phyloP scores from a whole-genome alignment of 1,140 invertebrate genomes.

The Reticulitermes speratus region DNA sequence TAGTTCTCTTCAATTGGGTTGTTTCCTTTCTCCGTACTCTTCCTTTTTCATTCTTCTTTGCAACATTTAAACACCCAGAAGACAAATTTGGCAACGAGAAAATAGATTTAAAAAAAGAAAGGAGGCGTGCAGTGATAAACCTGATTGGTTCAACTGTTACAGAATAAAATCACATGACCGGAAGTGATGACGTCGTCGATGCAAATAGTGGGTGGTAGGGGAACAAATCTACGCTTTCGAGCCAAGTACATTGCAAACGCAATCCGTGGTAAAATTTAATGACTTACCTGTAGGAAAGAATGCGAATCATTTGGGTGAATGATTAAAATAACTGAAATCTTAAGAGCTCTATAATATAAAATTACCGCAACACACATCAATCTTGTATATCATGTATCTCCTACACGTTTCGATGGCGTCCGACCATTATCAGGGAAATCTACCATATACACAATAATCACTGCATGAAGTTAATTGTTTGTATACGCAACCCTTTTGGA shows the following conservation, averaged over 20 bases:
- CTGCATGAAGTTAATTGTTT: no score
- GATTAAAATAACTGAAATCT: no score
- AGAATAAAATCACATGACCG: conserved; percentile 18
- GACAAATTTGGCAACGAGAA: conserved; percentile 28
- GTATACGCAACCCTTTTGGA: no score
- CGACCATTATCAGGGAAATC: no score
- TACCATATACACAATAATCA: no score
- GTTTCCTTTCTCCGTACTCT: conserved; percentile 4
- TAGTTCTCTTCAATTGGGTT: conserved; percentile 7
- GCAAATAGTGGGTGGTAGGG: not conserved
- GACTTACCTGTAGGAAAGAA: no score
- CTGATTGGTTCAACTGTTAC: conserved; percentile 19
- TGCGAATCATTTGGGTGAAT: no score
- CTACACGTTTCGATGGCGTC: no score
- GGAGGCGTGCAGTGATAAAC: not conserved
- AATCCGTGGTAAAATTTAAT: not conserved
- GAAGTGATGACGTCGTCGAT: not conserved
- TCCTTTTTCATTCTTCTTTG: conserved; percentile 13
- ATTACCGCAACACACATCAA: no score
- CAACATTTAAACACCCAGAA: conserved; percentile 27
- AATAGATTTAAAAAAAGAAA: conserved; percentile 20
- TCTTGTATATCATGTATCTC: no score
- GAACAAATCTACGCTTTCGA: not conserved
- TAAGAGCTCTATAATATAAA: no score
- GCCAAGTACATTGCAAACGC: not conserved